Evolutionary conservation across 2,113 vertebrate genomes (phyloP).

Genomic region (Lutjanus erythropterus): DNA sequence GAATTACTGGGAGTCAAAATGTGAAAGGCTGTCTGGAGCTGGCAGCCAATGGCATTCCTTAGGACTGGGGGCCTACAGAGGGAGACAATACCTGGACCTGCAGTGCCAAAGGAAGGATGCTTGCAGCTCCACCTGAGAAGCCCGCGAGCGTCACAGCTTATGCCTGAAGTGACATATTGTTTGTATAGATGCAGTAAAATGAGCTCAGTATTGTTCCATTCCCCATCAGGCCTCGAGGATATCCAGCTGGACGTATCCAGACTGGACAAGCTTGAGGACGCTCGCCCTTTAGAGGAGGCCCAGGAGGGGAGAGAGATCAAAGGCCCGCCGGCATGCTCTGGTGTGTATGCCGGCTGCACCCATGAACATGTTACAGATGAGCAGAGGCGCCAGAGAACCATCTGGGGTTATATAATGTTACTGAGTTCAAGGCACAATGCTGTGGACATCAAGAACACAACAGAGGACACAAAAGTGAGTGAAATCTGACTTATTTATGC

Average conservation of each 20-base stretch:
- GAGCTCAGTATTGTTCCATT: slow-evolving; percentile 44
- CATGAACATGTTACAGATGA: slow-evolving; percentile 80
- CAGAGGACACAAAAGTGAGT: not conserved
- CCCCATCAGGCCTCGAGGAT: slow-evolving; percentile 49
- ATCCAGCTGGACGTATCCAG: slow-evolving; percentile 56
- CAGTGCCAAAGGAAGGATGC: slow-evolving; percentile 8
- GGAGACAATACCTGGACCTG: slow-evolving; percentile 32
- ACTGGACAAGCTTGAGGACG: slow-evolving; percentile 49
- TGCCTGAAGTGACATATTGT: slow-evolving; percentile 28
- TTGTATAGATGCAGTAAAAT: slow-evolving; percentile 45
- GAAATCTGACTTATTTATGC: slow-evolving; percentile 2
- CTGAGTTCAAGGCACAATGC: slow-evolving; percentile 41
- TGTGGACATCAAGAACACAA: slow-evolving; percentile 20
- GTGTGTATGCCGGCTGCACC: slow-evolving; percentile 54
- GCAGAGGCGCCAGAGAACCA: slow-evolving; percentile 67
- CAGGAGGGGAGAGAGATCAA: slow-evolving; percentile 68
- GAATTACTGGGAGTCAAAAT: slow-evolving; percentile 51
- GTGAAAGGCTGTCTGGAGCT: slow-evolving; percentile 45
- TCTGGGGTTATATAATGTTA: slow-evolving; percentile 69
- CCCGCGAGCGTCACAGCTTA: not conserved
- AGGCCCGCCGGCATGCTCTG: slow-evolving; percentile 48
- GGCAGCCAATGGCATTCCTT: slow-evolving; percentile 66
- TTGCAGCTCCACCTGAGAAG: slow-evolving; percentile 42
- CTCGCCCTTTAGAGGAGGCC: slow-evolving; percentile 54
- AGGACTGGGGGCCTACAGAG: slow-evolving; percentile 36